These are phyloP conservation scores for Aleiodes alternator DNA, from an alignment of 2,888 invertebrate species.

Conservation along the genomic window DNA sequence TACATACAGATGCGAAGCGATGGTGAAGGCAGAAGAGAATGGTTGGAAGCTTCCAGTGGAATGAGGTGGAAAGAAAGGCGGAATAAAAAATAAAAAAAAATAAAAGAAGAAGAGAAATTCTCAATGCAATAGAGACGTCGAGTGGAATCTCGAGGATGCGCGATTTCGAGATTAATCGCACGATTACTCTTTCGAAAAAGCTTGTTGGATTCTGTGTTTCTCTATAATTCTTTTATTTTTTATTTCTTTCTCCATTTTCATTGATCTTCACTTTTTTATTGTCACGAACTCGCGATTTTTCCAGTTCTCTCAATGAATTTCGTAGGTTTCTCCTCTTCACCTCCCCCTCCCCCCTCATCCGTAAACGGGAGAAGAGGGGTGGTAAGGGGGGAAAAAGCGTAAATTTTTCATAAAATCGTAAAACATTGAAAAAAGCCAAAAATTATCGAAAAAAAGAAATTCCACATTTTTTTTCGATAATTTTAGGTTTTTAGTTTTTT, in stretches of 20 bases:
- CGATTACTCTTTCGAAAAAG: background rate
- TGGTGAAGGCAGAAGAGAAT: slow-evolving; percentile 60
- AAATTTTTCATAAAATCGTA: too few relatives aligned
- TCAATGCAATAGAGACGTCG: slow-evolving; percentile 35
- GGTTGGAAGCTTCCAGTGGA: slow-evolving; percentile 31
- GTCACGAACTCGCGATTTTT: background rate
- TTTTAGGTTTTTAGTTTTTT: too few relatives aligned
- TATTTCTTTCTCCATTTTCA: slow-evolving; percentile 2
- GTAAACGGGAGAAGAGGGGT: too few relatives aligned
- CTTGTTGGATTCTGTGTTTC: slow-evolving; percentile 1
- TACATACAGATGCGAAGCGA: slow-evolving; percentile 71
- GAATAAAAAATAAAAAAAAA: background rate
- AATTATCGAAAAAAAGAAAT: too few relatives aligned
- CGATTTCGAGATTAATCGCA: slow-evolving; percentile 32
- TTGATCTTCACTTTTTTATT: slow-evolving; percentile 3
- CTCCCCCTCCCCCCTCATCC: slow-evolving; percentile 28
- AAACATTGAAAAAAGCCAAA: too few relatives aligned
- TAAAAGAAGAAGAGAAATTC: background rate
- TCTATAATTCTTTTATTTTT: slow-evolving; percentile 40
- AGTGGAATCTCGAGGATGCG: slow-evolving; percentile 37
- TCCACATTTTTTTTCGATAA: too few relatives aligned
- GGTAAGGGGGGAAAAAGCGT: too few relatives aligned
- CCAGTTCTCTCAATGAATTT: slow-evolving; percentile 29
- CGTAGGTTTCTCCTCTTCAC: slow-evolving; percentile 35
- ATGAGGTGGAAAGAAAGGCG: slow-evolving; percentile 15